These are phyloP conservation scores for Eulemur mongoz DNA, from an alignment of 2,797 vertebrate genomes.

Conservation along the genomic window DNA sequence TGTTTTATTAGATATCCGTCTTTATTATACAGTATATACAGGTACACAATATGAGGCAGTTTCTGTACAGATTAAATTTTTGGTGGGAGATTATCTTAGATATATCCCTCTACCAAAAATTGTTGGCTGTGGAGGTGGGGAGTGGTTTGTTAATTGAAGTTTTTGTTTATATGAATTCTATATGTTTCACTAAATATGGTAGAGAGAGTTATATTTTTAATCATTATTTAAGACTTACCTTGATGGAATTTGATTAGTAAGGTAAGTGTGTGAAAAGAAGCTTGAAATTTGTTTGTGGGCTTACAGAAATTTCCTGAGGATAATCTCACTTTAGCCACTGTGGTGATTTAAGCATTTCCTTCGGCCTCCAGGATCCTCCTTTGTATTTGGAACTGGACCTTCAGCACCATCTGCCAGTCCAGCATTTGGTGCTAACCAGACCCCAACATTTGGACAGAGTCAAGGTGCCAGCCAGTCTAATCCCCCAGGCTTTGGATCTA, in stretches of 20 bases:
- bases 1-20: neutral
- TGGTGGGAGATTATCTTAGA: neutral
- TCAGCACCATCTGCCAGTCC: slow-evolving; percentile 82
- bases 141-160: neutral
- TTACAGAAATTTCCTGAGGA: neutral
- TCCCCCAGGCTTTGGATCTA: slow-evolving; percentile 90
- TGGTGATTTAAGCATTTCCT: neutral
- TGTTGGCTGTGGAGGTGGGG: neutral
- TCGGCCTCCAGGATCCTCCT: slow-evolving; percentile 82
- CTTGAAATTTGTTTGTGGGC: neutral
- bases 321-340: neutral
- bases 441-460: slow-evolving; percentile 90
- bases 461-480: slow-evolving; percentile 83
- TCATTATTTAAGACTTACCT: neutral
- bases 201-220: neutral
- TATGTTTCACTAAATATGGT: neutral
- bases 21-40: neutral
- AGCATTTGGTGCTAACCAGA: slow-evolving; percentile 89
- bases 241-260: neutral
- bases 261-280: neutral
- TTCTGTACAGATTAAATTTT: neutral
- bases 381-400: slow-evolving; percentile 90
- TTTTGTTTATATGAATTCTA: neutral
- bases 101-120: neutral
- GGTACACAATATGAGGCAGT: neutral